Evolutionary conservation across 2,113 vertebrate species (phyloP).

Genomic region (Porphyrio hochstetteri): DNA sequence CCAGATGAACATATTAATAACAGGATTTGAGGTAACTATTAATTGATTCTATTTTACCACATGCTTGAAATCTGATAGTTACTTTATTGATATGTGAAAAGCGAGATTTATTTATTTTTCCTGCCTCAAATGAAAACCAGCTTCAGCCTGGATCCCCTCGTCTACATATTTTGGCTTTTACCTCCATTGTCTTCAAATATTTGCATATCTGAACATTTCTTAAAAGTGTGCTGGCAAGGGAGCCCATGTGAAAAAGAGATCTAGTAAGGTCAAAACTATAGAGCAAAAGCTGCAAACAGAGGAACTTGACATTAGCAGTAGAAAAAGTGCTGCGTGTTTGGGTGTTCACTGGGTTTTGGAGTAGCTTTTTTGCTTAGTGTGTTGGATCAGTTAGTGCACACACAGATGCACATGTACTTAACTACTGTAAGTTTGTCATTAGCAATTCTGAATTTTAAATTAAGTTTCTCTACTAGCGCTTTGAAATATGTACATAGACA

Average conservation of each 20-base stretch:
- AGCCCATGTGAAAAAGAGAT: neutral
- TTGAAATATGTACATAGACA: neutral
- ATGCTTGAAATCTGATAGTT: neutral
- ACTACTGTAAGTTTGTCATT: neutral
- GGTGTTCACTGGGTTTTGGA: neutral
- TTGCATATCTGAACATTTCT: neutral
- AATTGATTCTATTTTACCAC: neutral
- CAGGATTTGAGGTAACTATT: neutral
- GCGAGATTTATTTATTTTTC: neutral
- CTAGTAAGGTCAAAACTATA: neutral
- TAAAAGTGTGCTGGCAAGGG: neutral
- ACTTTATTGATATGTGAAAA: neutral
- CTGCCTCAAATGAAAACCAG: neutral
- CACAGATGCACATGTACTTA: neutral
- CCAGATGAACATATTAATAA: neutral
- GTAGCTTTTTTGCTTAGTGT: neutral
- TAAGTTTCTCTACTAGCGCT: neutral
- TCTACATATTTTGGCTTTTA: neutral
- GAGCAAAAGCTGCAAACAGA: neutral
- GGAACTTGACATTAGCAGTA: neutral
- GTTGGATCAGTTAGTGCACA: neutral
- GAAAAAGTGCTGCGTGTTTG: neutral
- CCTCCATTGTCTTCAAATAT: neutral
- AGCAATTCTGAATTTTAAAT: neutral
- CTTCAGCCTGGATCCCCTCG: neutral